Conservation (phyloP, 1,140 invertebrate genomes). For the Calephelis nemesis region DNA sequence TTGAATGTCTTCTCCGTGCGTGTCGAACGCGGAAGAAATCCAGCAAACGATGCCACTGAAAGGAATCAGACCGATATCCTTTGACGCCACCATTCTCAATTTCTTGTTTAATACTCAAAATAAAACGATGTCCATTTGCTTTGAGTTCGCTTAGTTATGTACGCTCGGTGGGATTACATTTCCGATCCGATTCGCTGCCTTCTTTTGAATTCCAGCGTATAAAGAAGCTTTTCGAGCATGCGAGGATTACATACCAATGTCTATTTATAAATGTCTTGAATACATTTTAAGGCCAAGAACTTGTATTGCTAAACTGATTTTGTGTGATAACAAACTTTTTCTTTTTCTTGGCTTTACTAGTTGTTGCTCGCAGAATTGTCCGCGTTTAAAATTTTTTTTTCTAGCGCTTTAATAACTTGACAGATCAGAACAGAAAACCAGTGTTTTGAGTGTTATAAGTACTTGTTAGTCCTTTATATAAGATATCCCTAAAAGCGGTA, state of each 20-base stretch:
- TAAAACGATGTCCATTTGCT: conserved; percentile 55
- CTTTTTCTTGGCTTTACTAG: too few relatives aligned
- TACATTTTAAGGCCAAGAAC: conserved; percentile 4
- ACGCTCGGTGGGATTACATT: conserved; percentile 34
- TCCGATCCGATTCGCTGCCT: conserved; percentile 34
- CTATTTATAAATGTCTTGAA: conserved; percentile 17
- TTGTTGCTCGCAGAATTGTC: too few relatives aligned
- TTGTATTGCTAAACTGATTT: conserved; percentile 1
- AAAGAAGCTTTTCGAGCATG: conserved; percentile 25
- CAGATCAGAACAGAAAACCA: too few relatives aligned
- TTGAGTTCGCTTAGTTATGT: conserved; percentile 42
- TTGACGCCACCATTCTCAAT: conserved; percentile 52
- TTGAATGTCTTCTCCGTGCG: conserved; percentile 76
- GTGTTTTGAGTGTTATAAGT: too few relatives aligned
- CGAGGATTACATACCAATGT: conserved; percentile 23
- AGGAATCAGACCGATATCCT: conserved; percentile 57
- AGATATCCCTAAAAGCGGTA: too few relatives aligned
- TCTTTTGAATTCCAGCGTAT: conserved; percentile 31
- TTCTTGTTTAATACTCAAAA: conserved; percentile 52
- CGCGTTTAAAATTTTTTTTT: too few relatives aligned
- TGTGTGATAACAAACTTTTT: neutral
- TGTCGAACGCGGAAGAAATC: conserved; percentile 59
- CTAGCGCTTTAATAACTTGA: too few relatives aligned
- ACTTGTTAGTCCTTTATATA: too few relatives aligned
- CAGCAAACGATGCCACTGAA: conserved; percentile 44